A percentile compares a stretch with the other conserved stretches of the same genome.
phyloP scores from a whole-genome alignment of 2,888 invertebrate species.

The Malachius bipustulatus region DNA sequence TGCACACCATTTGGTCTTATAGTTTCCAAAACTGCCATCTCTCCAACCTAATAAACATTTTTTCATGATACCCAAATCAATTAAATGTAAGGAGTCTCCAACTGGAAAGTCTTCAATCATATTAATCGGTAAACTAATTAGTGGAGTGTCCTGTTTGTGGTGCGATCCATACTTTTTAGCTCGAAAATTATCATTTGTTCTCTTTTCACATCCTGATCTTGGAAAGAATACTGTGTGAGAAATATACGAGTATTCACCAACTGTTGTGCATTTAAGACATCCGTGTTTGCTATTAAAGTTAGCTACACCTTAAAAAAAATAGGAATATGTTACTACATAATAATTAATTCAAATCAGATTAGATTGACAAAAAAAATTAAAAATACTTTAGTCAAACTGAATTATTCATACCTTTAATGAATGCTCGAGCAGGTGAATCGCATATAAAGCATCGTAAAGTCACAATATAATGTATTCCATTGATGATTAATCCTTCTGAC shows the following conservation, averaged over 20 bases:
- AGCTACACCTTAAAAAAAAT: slow-evolving; percentile 16
- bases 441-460: slow-evolving; percentile 17
- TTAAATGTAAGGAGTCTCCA: slow-evolving; percentile 15
- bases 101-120: slow-evolving; percentile 16
- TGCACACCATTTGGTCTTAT: slow-evolving; percentile 18
- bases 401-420: slow-evolving; percentile 18
- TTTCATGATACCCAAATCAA: slow-evolving; percentile 16
- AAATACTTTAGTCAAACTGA: no score
- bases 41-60: slow-evolving; percentile 16
- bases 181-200: slow-evolving; percentile 15
- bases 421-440: slow-evolving; percentile 18
- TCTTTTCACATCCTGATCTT: slow-evolving; percentile 8
- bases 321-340: no score
- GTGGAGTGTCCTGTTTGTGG: slow-evolving; percentile 14
- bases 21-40: no score
- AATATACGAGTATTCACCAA: slow-evolving; percentile 5
- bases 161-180: slow-evolving; percentile 11
- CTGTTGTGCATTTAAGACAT: slow-evolving; percentile 15
- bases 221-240: slow-evolving; percentile 12
- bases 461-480: no score
- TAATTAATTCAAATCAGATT: no score
- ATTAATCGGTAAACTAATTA: slow-evolving; percentile 11
- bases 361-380: no score
- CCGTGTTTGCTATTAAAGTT: slow-evolving; percentile 18
- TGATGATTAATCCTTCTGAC: slow-evolving; percentile 6